Evolutionary conservation across 2,888 invertebrate genomes (phyloP), one percentile per base, ranked within the genome.

Genomic region (Elegia similella): DNA sequence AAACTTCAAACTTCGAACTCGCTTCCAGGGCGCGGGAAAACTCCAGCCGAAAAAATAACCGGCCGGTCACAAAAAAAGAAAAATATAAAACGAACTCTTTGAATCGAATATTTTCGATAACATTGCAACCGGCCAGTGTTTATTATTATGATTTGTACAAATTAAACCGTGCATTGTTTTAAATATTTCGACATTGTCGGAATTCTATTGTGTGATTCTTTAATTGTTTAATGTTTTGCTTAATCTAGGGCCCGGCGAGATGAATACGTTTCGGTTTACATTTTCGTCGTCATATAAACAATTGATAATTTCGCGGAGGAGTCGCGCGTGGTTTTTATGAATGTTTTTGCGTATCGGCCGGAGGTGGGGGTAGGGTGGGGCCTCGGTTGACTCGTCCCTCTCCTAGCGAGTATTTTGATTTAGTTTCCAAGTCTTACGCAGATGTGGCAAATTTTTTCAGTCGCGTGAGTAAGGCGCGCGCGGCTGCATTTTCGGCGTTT

Each of bases 331-430:
- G 86, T 90, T 91, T 90, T 91, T 89, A 86, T 86, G 88, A 86
- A 87, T 88, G 90, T 90, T 90, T 91, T 91, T 89, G 88, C 88
- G 87, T 86, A 75, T 77, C 72, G 81, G 65, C 62, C 66, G 64
- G 66, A 81, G 80, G 90, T 82, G 88, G 90, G 90, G 87, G 86
- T 72, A 84, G 88, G 90, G 90, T 86, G 90, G 89, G 86, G 90
- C 90, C 78, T 86, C 72, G 58, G 72, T 66, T 75, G 90, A 84
- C 78, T 87, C 90, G 90, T 88, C 90, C 90, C 90, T 89, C 89
- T 87, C 78, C 87, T 86, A 88, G 86, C 86, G 80, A 78, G 87
- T 91, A 91, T 91, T 91, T 90, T 91, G 90, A 91, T 90, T 91
- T 91, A 91, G 90, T 90, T 91, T 90, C 86, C 81, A 78, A 89